phyloP scores from a whole-genome alignment of 2,888 invertebrate genomes.

The Sarcophaga subvicina region DNA sequence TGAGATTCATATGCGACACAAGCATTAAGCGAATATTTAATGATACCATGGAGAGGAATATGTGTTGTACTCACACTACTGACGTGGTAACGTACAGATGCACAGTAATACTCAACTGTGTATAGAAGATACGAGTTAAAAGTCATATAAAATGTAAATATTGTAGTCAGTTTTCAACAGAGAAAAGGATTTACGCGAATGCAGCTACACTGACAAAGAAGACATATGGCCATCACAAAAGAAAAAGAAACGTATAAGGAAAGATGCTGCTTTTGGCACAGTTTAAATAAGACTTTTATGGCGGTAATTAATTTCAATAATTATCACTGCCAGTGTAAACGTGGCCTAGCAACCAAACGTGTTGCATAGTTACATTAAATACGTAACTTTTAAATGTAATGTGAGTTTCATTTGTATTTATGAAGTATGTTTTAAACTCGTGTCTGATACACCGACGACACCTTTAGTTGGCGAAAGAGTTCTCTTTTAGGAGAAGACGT shows the following conservation, averaged over 20 bases:
- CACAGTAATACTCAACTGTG: not conserved
- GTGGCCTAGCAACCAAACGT: not conserved
- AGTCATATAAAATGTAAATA: slow-evolving; percentile 13
- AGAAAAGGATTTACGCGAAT: no score
- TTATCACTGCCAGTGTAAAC: not conserved
- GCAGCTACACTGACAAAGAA: no score
- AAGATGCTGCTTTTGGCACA: no score
- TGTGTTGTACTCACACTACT: not conserved
- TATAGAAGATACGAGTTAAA: not conserved
- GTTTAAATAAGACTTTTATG: no score
- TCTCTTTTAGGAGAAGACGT: not conserved
- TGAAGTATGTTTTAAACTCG: not conserved
- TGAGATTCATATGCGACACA: not conserved
- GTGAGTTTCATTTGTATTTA: not conserved
- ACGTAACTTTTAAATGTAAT: not conserved
- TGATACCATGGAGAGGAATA: not conserved
- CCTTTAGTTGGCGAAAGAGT: not conserved
- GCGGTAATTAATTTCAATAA: not conserved
- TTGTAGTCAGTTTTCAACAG: no score
- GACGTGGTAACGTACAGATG: not conserved
- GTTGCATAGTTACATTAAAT: no score
- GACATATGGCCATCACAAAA: no score
- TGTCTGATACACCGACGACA: not conserved
- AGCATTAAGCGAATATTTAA: not conserved
- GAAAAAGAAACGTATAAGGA: no score